phyloP scores from a whole-genome alignment of 2,113 vertebrate species.

The Perccottus glenii region DNA sequence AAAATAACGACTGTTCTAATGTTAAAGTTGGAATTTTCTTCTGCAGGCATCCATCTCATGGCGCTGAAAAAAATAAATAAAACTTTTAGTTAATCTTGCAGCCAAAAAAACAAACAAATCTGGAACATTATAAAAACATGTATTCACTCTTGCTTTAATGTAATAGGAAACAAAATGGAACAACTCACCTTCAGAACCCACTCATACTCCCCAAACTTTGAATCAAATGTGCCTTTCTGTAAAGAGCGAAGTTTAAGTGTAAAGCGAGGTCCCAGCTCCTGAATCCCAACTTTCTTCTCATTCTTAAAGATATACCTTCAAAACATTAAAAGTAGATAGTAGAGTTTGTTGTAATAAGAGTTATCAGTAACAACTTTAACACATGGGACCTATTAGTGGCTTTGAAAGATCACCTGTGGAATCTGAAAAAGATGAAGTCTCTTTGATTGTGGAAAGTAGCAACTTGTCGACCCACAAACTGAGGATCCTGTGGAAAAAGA shows the following conservation, averaged over 20 bases:
- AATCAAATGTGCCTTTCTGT: constrained; percentile 98
- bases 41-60: constrained; percentile 95
- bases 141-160: not conserved
- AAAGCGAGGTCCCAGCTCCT: constrained; percentile 96
- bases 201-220: constrained; percentile 97
- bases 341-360: too few species aligned
- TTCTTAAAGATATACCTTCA: constrained; percentile 93
- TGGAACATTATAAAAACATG: too few species aligned
- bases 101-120: not conserved
- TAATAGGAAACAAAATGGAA: not conserved
- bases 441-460: constrained; percentile 98
- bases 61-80: constrained; percentile 82
- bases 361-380: too few species aligned
- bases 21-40: constrained; percentile 93
- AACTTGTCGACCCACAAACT: constrained; percentile 94
- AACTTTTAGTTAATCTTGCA: too few species aligned
- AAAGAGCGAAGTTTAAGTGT: constrained; percentile 95
- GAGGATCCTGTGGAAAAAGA: constrained; percentile 93
- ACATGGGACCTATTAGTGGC: not conserved
- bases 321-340: too few species aligned
- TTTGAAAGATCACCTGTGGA: constrained; percentile 85
- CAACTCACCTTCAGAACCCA: constrained; percentile 95
- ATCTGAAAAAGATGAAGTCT: constrained; percentile 97
- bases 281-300: constrained; percentile 96
- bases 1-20: not conserved